Conservation (phyloP, 2,113 vertebrate species). For the Chinchilla lanigera region DNA sequence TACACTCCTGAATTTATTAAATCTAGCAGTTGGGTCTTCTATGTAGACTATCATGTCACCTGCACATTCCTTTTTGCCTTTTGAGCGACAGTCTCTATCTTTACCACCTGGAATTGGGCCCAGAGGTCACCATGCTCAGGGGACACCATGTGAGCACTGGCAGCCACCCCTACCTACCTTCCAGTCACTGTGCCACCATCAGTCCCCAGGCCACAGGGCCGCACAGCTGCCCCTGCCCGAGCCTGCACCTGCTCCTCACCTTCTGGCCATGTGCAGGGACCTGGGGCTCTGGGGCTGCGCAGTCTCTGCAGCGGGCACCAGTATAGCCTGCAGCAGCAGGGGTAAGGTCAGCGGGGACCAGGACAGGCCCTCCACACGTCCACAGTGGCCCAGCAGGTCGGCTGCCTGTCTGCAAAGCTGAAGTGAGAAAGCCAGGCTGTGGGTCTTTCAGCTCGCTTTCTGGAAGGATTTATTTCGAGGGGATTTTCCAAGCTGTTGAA, state of each 20-base stretch:
- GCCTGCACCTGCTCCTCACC: background rate
- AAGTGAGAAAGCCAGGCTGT: too few relatives aligned
- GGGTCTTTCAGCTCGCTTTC: background rate
- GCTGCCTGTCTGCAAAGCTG: background rate
- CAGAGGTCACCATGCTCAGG: background rate
- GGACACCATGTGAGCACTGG: background rate
- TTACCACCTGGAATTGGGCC: background rate
- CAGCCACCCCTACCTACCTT: background rate
- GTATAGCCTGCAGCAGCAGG: background rate
- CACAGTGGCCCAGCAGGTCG: background rate
- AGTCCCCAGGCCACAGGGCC: background rate
- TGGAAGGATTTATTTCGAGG: background rate
- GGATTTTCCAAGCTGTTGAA: background rate
- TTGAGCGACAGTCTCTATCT: rapidly evolving
- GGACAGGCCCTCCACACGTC: background rate
- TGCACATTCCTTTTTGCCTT: background rate
- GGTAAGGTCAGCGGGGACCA: background rate
- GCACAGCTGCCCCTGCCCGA: background rate
- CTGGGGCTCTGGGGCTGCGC: background rate
- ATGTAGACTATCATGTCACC: too few relatives aligned
- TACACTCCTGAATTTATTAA: too few relatives aligned
- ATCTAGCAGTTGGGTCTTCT: too few relatives aligned
- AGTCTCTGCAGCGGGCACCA: background rate
- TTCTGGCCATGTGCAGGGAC: background rate
- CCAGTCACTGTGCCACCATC: background rate